Conservation (phyloP, 2,113 vertebrate genomes). For the Pimephales promelas region DNA sequence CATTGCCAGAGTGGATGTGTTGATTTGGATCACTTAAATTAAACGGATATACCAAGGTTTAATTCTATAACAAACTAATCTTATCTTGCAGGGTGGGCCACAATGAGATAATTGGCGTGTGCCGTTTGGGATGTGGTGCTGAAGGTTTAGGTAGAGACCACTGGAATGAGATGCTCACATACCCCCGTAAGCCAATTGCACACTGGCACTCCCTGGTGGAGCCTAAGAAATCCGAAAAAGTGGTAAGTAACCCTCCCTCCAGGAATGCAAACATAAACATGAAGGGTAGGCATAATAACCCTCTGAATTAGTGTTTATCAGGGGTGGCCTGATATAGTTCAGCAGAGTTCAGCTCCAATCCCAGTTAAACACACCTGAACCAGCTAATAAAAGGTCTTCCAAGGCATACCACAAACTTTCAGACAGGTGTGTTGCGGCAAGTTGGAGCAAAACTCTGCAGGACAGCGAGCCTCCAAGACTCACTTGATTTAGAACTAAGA, state of each 20-base stretch:
- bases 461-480: too few relatives aligned
- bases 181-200: constrained; percentile 95
- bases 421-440: too few relatives aligned
- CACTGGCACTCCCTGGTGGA: constrained; percentile 97
- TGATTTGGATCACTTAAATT: background rate
- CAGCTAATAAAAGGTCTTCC: too few relatives aligned
- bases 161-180: constrained; percentile 98
- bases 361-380: too few relatives aligned
- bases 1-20: background rate
- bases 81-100: constrained; percentile 88
- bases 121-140: constrained; percentile 84
- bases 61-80: background rate
- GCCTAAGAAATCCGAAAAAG: constrained; percentile 96
- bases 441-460: too few relatives aligned
- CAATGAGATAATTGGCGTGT: constrained; percentile 97
- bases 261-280: constrained; percentile 6
- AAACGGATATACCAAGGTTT: background rate
- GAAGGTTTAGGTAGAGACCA: constrained; percentile 96
- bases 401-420: too few relatives aligned
- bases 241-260: constrained; percentile 74
- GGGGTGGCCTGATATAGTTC: too few relatives aligned
- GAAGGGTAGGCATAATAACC: background rate
- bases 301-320: background rate
- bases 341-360: too few relatives aligned
- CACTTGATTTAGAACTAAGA: background rate